Base-by-base conservation (phyloP, 2,888 invertebrate genomes). In the Heliconius cydno region DNA sequence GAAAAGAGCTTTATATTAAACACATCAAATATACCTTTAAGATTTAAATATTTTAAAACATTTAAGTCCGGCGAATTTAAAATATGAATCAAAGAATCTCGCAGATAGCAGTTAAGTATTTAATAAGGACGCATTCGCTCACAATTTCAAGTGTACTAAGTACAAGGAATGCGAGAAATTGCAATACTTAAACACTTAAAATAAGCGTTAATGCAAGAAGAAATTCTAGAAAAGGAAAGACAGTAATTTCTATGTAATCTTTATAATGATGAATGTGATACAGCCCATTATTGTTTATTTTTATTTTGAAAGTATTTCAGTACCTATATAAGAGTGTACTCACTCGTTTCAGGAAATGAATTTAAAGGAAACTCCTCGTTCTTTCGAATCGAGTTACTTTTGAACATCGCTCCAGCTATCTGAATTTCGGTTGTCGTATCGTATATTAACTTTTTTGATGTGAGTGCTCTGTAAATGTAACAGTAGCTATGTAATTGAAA, bases 331-430 rank as follows among this genome's bases (percentile, higher is more conserved):
- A 75, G 63, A 60, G 60, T 65, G 65, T 77, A 70, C 76, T 73
- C 70, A 81, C 79, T 84, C 82, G 81, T 82, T 79, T 79, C 82
- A 81, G 84, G 83, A 84, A 84, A 84, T 82, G 77, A 83, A 81
- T 81, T 84, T 83, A 83, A 83, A 75, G 66, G 75, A 76, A 70
- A 34, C 76, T 76, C 52, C 76, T 77, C 80, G 78, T 77, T 79
- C 81, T 63, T 81, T 34, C 77, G 80, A 82, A 83, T 81, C 79
- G 80, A 82, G 78, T 83, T 82, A 78, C 77, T 46, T 28, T 70
- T 80, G 72, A 80, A 80, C 60, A 78, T 52, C 73, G 65, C 75
- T 79, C 25, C 67, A 65, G 71, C 65, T 80, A 72, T 80, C 76
- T 80, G 34, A 63, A 79, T n/a, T n/a, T n/a, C 38, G 72, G 67